Percentiles rank a stretch among this genome's conserved stretches.
phyloP scores from a whole-genome alignment of 2,888 invertebrate genomes.

The Tillus elongatus region DNA sequence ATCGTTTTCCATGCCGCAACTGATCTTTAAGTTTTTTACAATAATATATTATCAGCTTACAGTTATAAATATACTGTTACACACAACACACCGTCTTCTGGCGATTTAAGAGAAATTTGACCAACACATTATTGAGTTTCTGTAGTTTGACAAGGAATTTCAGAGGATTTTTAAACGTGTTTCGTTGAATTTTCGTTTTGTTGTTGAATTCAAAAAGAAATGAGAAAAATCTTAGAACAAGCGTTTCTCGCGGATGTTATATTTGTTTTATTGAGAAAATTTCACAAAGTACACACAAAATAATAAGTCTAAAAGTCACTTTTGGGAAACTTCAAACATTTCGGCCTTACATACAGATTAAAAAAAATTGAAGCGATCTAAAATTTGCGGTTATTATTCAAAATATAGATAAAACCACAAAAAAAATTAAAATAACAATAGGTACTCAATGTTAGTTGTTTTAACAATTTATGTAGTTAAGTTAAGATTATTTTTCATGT shows the following conservation, averaged over 20 bases:
- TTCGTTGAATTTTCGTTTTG: slow-evolving; percentile 3
- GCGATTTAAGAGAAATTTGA: background rate
- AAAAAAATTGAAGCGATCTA: slow-evolving; percentile 21
- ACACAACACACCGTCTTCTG: background rate
- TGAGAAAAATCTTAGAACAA: background rate
- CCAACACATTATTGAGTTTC: background rate
- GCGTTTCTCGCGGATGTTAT: background rate
- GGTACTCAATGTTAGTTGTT: slow-evolving; percentile 25
- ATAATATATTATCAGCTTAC: slow-evolving; percentile 33
- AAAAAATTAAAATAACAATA: slow-evolving; percentile 25
- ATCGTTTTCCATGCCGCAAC: slow-evolving; percentile 18
- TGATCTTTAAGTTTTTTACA: slow-evolving; percentile 36
- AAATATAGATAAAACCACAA: slow-evolving; percentile 29
- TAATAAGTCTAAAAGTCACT: slow-evolving; percentile 33
- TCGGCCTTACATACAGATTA: slow-evolving; percentile 29
- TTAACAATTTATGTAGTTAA: slow-evolving; percentile 20
- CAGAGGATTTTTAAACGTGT: background rate
- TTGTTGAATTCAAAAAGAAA: background rate
- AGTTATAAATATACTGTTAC: background rate
- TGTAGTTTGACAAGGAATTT: no score
- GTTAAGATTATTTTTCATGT: slow-evolving; percentile 19
- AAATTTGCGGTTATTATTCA: slow-evolving; percentile 29
- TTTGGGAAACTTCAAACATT: slow-evolving; percentile 37
- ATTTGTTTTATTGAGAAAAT: slow-evolving; percentile 12
- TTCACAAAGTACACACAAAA: slow-evolving; percentile 13